phyloP scores from a whole-genome alignment of 2,113 vertebrate genomes.

The Anhinga anhinga region DNA sequence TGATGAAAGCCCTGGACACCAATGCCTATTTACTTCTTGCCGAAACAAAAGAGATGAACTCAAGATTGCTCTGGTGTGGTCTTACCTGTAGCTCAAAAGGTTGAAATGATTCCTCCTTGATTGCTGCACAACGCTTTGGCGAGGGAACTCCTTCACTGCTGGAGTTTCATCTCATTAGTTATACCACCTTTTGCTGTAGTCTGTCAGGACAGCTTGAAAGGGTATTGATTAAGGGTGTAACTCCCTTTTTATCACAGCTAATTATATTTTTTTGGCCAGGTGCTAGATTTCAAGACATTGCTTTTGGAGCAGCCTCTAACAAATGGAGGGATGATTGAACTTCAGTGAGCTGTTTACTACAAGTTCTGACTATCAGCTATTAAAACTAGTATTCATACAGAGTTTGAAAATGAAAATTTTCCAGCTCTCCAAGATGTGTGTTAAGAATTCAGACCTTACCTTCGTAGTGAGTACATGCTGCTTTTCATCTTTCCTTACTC shows the following conservation, averaged over 20 bases:
- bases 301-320: constrained; percentile 3
- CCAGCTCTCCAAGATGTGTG: not conserved
- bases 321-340: not conserved
- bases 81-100: not conserved
- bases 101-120: not conserved
- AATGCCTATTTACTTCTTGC: not conserved
- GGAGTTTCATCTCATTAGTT: constrained; percentile 30
- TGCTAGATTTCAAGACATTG: not conserved
- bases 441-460: not conserved
- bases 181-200: not conserved
- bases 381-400: not conserved
- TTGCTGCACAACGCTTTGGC: not conserved
- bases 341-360: not conserved
- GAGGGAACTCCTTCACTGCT: not conserved
- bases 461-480: not conserved
- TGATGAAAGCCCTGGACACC: not conserved
- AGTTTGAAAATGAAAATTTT: not conserved
- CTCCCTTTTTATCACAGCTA: constrained; percentile 36
- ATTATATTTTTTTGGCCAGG: constrained; percentile 44
- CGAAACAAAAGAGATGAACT: not conserved
- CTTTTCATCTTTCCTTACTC: not conserved
- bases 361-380: not conserved
- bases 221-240: constrained; percentile 55
- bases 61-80: not conserved
- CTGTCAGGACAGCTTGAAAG: constrained; percentile 32